Evolutionary conservation across 1,140 invertebrate genomes (phyloP).

Genomic region (Chionoecetes opilio): DNA sequence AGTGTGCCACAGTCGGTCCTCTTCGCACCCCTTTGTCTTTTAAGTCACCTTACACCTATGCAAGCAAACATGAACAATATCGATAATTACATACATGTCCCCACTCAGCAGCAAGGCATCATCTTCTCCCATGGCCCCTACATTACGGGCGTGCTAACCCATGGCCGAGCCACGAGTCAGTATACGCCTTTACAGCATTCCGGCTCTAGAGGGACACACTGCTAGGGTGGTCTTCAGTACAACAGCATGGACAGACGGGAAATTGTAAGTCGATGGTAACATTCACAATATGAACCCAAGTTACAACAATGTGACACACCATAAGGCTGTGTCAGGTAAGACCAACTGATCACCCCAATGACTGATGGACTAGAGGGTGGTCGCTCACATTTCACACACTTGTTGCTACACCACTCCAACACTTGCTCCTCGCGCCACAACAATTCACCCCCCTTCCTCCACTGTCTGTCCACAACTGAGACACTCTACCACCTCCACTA

Average conservation of each 20-base stretch:
- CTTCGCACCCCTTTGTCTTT: neutral
- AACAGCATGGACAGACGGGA: neutral
- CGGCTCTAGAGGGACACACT: constrained; percentile 6
- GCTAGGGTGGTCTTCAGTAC: neutral
- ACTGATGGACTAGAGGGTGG: neutral
- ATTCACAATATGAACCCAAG: neutral
- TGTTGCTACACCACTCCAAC: constrained; percentile 53
- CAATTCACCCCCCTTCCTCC: constrained; percentile 36
- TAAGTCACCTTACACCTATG: neutral
- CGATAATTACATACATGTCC: constrained; percentile 64
- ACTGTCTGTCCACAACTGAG: constrained; percentile 41
- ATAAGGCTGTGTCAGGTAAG: neutral
- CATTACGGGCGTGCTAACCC: constrained; percentile 65
- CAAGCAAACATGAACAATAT: constrained; percentile 13
- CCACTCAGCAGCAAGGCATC: constrained; percentile 63
- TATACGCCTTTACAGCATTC: neutral
- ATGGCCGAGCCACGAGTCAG: constrained; percentile 48
- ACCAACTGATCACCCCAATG: neutral
- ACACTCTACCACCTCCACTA: constrained; percentile 19
- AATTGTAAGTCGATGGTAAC: neutral
- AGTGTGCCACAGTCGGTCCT: neutral
- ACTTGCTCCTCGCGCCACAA: neutral
- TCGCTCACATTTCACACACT: constrained; percentile 65
- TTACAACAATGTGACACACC: neutral
- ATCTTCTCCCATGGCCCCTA: constrained; percentile 73